Base-by-base conservation (phyloP, 2,797 vertebrate genomes). In the Anniella stebbinsi region DNA sequence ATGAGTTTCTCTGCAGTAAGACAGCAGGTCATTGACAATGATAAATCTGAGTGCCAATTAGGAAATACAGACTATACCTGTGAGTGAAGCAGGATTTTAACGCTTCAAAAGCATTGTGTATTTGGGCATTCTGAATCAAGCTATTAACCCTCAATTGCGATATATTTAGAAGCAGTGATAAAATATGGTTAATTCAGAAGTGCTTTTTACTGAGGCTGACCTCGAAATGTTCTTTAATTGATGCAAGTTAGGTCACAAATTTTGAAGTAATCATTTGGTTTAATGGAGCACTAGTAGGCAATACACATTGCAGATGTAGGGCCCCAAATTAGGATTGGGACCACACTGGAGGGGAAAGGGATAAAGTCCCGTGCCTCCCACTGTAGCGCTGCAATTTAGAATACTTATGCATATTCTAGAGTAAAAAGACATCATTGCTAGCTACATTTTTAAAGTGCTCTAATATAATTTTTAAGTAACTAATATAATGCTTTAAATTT, bases 11-110 rank as follows among this genome's bases (percentile, higher is more conserved):
- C 8, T 17, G 5, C 72, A 80, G 51, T 66, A 87, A 83, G 86
- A 72, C 41, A 80, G 54, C 73, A 87, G 87, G 80, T 57, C 81
- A 67, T 45, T 91, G 89, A 81, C 87, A 92, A 51, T 87, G 84
- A 88, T 87, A 87, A 87, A 84, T 75, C 38, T 66, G 21, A 30
- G 33, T 30, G n/a, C 51, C 80, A 75, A 51, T 76, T 60, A 88
- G 21, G n/a, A 82, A 87, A 82, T 54, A 78, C 36, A n/a, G 60
- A 54, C 80, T 15, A 1, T 73, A 54, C 21, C 70, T 77, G 86
- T 75, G 30, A 45, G 45, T 73, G 54, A 73, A 41, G n/a, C 72
- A 21, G 9, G 21, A 54, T 83, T 78, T 89, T 88, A 78, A 77
- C 67, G 67, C 85, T 83, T 87, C 70, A 75, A 41, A 75, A 73